These are phyloP conservation scores for Sarcophaga variegata DNA, from an alignment of 2,888 invertebrate genomes.

Conservation along the genomic window DNA sequence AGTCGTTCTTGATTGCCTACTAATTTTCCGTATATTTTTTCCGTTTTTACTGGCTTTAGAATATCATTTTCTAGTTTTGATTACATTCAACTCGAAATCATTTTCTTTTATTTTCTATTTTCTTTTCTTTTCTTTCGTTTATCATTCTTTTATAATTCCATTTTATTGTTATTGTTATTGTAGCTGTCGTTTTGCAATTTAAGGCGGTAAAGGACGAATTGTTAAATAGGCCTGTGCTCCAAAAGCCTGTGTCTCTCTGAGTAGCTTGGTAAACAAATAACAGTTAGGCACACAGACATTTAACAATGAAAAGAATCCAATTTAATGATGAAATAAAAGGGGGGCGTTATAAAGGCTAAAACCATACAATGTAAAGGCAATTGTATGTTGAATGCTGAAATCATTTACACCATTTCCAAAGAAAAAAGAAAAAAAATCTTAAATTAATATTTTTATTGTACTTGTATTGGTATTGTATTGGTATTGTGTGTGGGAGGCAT, in stretches of 20 bases:
- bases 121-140: neutral
- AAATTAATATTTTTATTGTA: neutral
- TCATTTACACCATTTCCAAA: slow-evolving; percentile 41
- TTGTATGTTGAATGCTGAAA: neutral
- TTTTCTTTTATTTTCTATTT: neutral
- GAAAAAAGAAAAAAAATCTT: neutral
- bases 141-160: neutral
- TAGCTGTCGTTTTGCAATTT: neutral
- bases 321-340: neutral
- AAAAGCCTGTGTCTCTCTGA: too few species aligned
- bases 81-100: neutral
- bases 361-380: neutral
- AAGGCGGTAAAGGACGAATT: neutral
- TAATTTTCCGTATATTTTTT: neutral
- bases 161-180: neutral
- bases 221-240: neutral
- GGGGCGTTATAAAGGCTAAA: slow-evolving; percentile 9
- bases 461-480: neutral
- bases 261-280: neutral
- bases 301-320: slow-evolving; percentile 14
- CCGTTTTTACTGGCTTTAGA: neutral
- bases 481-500: too few species aligned
- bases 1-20: neutral
- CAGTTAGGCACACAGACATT: slow-evolving; percentile 19
- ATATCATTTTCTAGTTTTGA: neutral